Evolutionary conservation across 2,797 vertebrate species (phyloP).

Genomic region (Syngnathus rostellatus): DNA sequence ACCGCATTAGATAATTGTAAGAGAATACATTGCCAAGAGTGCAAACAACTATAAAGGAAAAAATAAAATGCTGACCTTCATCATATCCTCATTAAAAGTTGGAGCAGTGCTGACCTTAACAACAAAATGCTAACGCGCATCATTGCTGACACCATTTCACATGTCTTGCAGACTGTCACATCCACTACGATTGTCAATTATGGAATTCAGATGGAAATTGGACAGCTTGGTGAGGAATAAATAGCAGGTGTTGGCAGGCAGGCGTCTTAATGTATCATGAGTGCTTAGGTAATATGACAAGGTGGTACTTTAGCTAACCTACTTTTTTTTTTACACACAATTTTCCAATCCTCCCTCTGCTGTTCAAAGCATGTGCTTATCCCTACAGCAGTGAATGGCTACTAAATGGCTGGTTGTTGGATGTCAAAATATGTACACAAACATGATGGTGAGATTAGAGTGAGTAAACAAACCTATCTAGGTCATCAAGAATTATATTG

Average conservation of each 20-base stretch:
- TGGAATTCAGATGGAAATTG: no score
- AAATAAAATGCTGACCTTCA: constrained; percentile 16
- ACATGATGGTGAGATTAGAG: no score
- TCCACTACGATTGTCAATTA: neutral
- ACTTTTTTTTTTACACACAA: constrained; percentile 13
- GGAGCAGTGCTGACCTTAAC: neutral
- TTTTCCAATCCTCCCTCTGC: constrained; percentile 13
- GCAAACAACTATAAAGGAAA: constrained; percentile 2
- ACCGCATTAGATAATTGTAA: constrained; percentile 25
- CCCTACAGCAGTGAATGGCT: neutral
- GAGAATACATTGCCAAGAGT: constrained; percentile 3
- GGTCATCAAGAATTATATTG: no score
- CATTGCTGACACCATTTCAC: neutral
- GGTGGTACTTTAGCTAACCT: constrained; percentile 16
- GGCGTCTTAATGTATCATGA: constrained; percentile 35
- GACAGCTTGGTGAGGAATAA: neutral
- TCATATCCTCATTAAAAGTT: constrained; percentile 14
- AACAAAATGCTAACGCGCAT: neutral
- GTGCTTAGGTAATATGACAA: constrained; percentile 47
- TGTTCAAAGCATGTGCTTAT: constrained; percentile 11
- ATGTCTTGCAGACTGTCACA: neutral
- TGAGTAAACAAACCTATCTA: no score
- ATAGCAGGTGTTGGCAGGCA: constrained; percentile 23
- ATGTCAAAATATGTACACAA: no score
- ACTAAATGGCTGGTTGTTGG: no score